Conservation (phyloP, 2,888 invertebrate genomes). For the Notocelia uddmanniana region DNA sequence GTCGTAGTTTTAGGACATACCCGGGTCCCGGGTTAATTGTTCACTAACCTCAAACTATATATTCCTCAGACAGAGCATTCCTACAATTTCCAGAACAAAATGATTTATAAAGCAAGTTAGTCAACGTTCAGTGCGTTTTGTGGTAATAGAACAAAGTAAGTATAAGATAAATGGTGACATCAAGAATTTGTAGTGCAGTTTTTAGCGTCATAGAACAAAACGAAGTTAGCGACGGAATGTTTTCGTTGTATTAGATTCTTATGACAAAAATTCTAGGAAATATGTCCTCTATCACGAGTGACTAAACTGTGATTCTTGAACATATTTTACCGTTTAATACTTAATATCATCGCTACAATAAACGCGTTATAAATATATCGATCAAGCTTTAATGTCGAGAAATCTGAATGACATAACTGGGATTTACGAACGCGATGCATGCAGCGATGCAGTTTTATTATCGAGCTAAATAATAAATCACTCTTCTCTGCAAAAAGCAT, state of each 20-base stretch:
- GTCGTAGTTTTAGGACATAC: no score
- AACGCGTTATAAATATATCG: neutral
- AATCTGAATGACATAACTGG: conserved; percentile 34
- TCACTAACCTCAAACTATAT: conserved; percentile 18
- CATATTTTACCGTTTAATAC: neutral
- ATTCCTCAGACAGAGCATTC: conserved; percentile 20
- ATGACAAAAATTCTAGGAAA: neutral
- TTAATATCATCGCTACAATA: neutral
- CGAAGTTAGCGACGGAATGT: neutral
- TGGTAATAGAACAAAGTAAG: conserved; percentile 54
- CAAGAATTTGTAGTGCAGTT: conserved; percentile 47
- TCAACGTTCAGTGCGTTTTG: conserved; percentile 30
- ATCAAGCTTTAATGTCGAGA: conserved; percentile 16
- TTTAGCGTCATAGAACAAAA: conserved; percentile 11
- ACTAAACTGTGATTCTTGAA: neutral
- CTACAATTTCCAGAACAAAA: conserved; percentile 38
- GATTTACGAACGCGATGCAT: conserved; percentile 37
- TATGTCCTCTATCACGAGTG: no score
- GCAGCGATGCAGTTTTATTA: conserved; percentile 29
- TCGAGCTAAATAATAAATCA: conserved; percentile 20
- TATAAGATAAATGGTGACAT: conserved; percentile 53
- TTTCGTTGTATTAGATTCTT: neutral
- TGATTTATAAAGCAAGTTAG: conserved; percentile 38
- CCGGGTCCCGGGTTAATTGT: no score
- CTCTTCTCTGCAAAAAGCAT: neutral